Evolutionary conservation across 2,888 invertebrate species (phyloP).

Genomic region (Agriopis leucophaearia): DNA sequence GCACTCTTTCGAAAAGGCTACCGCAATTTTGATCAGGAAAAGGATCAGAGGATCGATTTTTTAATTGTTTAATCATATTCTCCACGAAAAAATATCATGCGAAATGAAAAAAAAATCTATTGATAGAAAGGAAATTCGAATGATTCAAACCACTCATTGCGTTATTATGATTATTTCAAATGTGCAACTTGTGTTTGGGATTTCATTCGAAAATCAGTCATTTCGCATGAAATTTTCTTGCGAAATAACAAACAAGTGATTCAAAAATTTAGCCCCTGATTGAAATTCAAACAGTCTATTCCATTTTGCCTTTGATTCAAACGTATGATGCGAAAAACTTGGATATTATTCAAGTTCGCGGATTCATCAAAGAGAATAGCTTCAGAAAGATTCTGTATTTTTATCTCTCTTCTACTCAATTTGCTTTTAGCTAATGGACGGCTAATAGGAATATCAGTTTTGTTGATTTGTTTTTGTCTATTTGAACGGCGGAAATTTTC

Average conservation of each 20-base stretch:
- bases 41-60: no score
- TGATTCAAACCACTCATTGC: no score
- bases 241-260: no score
- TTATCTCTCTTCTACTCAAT: neutral
- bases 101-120: no score
- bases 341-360: constrained; percentile 9
- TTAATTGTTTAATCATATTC: no score
- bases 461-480: neutral
- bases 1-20: no score
- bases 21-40: neutral
- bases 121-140: no score
- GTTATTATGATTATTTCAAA: no score
- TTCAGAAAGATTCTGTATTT: neutral
- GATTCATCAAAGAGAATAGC: constrained; percentile 15
- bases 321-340: constrained; percentile 35
- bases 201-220: no score
- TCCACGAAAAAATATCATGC: no score
- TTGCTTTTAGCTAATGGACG: constrained; percentile 9
- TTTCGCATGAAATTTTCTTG: no score
- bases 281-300: constrained; percentile 44
- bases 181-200: no score
- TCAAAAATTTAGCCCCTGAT: constrained; percentile 1
- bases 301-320: constrained; percentile 41
- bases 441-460: constrained; percentile 1
- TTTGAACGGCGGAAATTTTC: neutral